These are phyloP conservation scores for Lepus europaeus DNA, from an alignment of 2,113 vertebrate species.

Conservation along the genomic window DNA sequence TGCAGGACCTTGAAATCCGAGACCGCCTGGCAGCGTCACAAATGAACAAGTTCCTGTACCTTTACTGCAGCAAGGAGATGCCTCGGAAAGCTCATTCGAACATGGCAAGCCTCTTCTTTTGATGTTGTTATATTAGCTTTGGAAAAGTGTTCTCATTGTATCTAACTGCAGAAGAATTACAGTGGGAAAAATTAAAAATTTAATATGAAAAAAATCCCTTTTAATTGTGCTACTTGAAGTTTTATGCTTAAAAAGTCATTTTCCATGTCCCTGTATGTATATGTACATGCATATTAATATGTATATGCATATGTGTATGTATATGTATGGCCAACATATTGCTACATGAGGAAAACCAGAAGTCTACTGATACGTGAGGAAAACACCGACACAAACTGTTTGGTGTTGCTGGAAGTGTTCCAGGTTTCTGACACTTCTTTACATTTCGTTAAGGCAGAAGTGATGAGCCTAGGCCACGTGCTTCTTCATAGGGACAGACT, in stretches of 20 bases:
- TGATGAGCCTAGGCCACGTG: too few species aligned
- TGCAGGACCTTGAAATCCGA: constrained; percentile 97
- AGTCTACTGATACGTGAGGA: neutral
- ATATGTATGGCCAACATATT: neutral
- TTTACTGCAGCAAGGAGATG: constrained; percentile 97
- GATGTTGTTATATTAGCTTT: neutral
- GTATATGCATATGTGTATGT: too few species aligned
- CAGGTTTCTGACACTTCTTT: neutral
- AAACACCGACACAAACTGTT: neutral
- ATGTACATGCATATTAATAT: too few species aligned
- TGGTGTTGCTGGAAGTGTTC: neutral
- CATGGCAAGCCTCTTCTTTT: constrained; percentile 89
- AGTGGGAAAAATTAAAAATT: neutral
- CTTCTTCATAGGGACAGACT: neutral
- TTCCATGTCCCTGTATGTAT: neutral
- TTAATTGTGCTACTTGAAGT: constrained; percentile 28
- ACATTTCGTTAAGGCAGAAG: neutral
- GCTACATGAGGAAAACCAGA: neutral
- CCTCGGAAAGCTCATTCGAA: constrained; percentile 97
- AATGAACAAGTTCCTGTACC: constrained; percentile 99
- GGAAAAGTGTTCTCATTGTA: neutral
- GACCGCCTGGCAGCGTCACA: constrained; percentile 97
- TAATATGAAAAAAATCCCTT: constrained; percentile 37
- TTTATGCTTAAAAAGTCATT: constrained; percentile 21
- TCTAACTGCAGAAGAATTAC: neutral